Base-by-base conservation (phyloP, 2,888 invertebrate genomes). In the Pandemis heparana region DNA sequence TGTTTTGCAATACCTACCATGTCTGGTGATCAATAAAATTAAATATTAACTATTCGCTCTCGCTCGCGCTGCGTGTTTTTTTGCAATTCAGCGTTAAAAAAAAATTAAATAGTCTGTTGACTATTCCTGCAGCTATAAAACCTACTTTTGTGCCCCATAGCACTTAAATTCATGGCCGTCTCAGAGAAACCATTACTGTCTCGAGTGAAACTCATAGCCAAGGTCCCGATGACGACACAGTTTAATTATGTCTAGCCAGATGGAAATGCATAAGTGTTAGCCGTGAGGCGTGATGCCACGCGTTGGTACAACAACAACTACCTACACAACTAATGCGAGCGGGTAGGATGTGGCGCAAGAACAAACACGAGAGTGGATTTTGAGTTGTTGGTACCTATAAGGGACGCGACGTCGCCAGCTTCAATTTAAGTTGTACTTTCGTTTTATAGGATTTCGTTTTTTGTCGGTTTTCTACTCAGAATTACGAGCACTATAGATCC, bases 151-250 rank as follows among this genome's bases (percentile, higher is more conserved):
- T 56, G 56, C 23, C 18, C 41, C 43, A 9, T 18, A 18, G 18
- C 14, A 64, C 41, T 46, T 46, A 76, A 64, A 48, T 68, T 75
- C 73, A 78, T 69, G 76, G 75, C 73, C 74, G 61, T 64, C 68
- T 67, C 73, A 62, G 79, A 79, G 81, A 83, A 85, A 81, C 78
- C 77, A 77, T 79, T 79, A 79, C 63, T 51, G 65, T 71, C 59
- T 41, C 43, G 59, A 76, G 81, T 79, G 83, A 86, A 86, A 85
- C 78, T 77, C 74, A 67, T 65, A 75, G 61, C 78, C 84, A 86
- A 85, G 86, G 86, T 85, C 75, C 56, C 76, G 77, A 75, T 87
- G 85, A 82, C 85, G 81, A 79, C 84, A 86, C 75, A 75, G 16
- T 77, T 81, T 81, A 81, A 82, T 82, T 81, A 71, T 70, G 71